Percentiles rank a stretch among this genome's conserved stretches.
Conservation (phyloP, 2,888 invertebrate species). For the Dasypolia templi region DNA sequence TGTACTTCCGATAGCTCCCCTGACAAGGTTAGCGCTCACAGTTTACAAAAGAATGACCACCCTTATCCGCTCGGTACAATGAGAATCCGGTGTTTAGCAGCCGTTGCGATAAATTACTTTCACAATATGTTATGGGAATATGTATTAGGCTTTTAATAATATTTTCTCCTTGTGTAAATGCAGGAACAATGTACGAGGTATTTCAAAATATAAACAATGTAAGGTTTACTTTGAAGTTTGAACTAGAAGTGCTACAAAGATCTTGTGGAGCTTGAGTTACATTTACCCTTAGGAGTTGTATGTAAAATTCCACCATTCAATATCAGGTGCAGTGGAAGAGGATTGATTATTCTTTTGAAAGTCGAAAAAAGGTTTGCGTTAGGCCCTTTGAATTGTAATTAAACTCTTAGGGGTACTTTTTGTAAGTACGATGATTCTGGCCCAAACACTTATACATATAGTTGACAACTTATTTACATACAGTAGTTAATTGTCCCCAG, state of each 20-base stretch:
- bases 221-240: not conserved
- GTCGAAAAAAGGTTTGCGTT: not conserved
- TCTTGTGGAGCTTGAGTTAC: not conserved
- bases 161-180: not conserved
- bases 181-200: not conserved
- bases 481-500: not conserved
- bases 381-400: not conserved
- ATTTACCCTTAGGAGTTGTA: too few species aligned
- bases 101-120: conserved; percentile 1
- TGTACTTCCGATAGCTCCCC: not conserved
- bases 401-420: not conserved
- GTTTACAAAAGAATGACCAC: conserved; percentile 15
- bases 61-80: conserved; percentile 8
- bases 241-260: not conserved
- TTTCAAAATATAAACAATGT: not conserved
- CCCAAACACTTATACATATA: not conserved
- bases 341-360: not conserved
- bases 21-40: conserved; percentile 17
- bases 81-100: not conserved
- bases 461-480: not conserved
- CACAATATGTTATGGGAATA: too few species aligned
- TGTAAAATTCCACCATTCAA: not conserved
- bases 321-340: not conserved
- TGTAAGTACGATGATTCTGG: not conserved
- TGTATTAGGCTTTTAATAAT: not conserved